Percentiles rank a stretch among this genome's conserved stretches.
These are phyloP conservation scores for Myotis myotis DNA, from an alignment of 2,797 vertebrate genomes.

Conservation along the genomic window DNA sequence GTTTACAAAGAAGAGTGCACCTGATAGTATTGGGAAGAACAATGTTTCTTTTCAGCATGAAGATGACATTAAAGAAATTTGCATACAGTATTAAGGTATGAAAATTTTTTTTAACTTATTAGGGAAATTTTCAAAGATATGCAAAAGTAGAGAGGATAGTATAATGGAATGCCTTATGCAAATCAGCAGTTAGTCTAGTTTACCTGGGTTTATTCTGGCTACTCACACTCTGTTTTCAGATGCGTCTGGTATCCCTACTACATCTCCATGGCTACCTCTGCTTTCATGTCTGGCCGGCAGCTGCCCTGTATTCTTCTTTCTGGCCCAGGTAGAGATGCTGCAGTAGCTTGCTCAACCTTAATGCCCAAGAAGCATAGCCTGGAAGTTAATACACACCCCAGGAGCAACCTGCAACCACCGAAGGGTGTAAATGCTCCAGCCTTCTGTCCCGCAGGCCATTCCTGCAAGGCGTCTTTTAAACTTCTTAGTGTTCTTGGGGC, in stretches of 20 bases:
- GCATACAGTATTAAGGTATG: not conserved
- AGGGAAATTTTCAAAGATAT: not conserved
- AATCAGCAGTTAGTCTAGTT: not conserved
- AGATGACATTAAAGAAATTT: not conserved
- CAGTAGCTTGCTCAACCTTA: not conserved
- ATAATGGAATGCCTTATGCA: not conserved
- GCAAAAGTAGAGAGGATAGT: not conserved
- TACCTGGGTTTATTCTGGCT: not conserved
- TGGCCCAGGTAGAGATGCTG: not conserved
- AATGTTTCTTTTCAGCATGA: slow-evolving; percentile 41
- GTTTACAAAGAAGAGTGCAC: not conserved
- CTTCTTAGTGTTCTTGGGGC: not conserved
- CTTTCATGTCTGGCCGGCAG: not conserved
- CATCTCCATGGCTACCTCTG: not conserved
- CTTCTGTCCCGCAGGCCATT: not conserved
- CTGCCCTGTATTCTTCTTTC: not conserved
- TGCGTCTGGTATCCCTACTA: not conserved
- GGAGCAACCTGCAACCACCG: not conserved
- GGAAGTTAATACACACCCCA: not conserved
- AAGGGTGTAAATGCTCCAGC: not conserved
- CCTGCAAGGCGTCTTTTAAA: not conserved
- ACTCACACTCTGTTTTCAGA: not conserved
- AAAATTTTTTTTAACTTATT: not conserved
- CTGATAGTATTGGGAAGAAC: not conserved
- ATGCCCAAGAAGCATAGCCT: not conserved